A percentile compares a stretch with the other conserved stretches of the same genome.
phyloP scores from a whole-genome alignment of 2,888 invertebrate genomes.

The Dioctria linearis region DNA sequence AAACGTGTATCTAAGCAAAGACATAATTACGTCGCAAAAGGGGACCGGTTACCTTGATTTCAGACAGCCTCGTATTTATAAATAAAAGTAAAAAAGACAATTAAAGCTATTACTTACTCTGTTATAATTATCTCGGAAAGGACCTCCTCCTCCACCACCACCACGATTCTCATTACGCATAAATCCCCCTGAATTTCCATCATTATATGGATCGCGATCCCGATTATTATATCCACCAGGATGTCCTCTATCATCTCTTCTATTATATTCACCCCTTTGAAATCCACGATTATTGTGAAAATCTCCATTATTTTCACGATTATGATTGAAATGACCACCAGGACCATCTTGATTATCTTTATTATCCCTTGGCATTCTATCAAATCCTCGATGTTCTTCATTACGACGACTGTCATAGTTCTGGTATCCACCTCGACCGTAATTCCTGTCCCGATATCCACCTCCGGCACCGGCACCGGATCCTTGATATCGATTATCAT shows the following conservation, averaged over 20 bases:
- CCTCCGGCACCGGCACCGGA: conserved; percentile 60
- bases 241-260: conserved; percentile 57
- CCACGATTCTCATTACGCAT: conserved; percentile 47
- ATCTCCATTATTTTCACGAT: conserved; percentile 56
- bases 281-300: conserved; percentile 57
- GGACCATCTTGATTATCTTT: conserved; percentile 48
- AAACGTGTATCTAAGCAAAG: no score
- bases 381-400: conserved; percentile 56
- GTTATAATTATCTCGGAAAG: conserved; percentile 58
- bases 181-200: conserved; percentile 31
- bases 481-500: conserved; percentile 61
- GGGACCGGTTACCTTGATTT: no score
- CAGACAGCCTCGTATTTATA: no score
- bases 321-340: conserved; percentile 52
- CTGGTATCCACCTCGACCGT: conserved; percentile 64
- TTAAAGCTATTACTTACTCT: conserved; percentile 55
- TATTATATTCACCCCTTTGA: conserved; percentile 55
- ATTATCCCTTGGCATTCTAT: conserved; percentile 32
- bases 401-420: conserved; percentile 65
- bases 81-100: neutral
- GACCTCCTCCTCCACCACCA: conserved; percentile 52
- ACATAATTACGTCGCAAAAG: no score
- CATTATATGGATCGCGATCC: conserved; percentile 56
- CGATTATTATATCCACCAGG: conserved; percentile 51
- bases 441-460: conserved; percentile 66